These are phyloP conservation scores for Heterotilapia buettikoferi DNA, from an alignment of 2,113 vertebrate genomes.

Conservation along the genomic window DNA sequence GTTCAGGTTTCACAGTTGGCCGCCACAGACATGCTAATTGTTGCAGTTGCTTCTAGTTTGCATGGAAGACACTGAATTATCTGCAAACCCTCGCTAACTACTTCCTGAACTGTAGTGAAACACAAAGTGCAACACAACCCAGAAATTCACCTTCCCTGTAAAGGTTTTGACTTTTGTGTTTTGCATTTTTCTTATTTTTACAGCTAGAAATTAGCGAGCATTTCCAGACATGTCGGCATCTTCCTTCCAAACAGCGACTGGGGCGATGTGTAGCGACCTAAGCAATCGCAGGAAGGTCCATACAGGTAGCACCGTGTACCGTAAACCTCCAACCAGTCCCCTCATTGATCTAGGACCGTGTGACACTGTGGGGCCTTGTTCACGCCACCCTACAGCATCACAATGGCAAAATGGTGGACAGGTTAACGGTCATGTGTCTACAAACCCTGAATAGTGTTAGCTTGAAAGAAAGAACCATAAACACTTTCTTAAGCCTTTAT, in stretches of 20 bases:
- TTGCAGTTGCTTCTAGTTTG: neutral
- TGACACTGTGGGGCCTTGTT: neutral
- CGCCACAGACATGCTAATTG: rapidly evolving
- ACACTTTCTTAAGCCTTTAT: neutral
- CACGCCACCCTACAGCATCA: neutral
- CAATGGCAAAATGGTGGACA: neutral
- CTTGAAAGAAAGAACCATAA: neutral
- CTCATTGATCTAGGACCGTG: neutral
- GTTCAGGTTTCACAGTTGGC: neutral
- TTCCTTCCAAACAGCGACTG: neutral
- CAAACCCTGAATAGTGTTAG: neutral
- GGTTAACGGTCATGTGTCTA: neutral
- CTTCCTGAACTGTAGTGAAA: neutral
- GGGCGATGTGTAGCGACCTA: rapidly evolving
- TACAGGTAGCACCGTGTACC: neutral
- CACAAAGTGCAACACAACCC: neutral
- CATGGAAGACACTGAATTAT: neutral
- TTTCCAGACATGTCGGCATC: rapidly evolving
- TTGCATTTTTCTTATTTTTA: neutral
- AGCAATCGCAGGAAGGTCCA: neutral
- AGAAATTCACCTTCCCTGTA: neutral
- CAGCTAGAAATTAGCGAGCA: neutral
- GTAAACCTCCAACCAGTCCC: neutral
- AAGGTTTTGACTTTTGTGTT: neutral
- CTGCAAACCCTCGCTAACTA: neutral